These are phyloP conservation scores for Centrocercus urophasianus DNA, from an alignment of 2,113 vertebrate genomes.

Conservation along the genomic window DNA sequence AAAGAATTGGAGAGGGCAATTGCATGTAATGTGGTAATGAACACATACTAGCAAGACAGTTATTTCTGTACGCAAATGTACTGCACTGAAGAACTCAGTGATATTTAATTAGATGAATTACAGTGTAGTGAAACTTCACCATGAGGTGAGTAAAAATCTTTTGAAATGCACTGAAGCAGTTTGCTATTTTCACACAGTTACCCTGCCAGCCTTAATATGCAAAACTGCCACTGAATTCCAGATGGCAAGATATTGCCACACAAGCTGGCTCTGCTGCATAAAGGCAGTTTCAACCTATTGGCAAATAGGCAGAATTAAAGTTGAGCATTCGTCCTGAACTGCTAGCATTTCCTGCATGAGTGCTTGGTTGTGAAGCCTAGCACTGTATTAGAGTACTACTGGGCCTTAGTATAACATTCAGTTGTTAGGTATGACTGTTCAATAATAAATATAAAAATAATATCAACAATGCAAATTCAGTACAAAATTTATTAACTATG, in stretches of 20 bases:
- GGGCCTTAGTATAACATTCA: background rate
- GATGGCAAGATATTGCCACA: slow-evolving; percentile 35
- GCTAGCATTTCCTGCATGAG: slow-evolving; percentile 36
- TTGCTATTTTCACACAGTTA: slow-evolving; percentile 59
- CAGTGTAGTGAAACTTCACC: background rate
- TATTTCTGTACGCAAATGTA: background rate
- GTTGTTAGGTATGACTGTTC: background rate
- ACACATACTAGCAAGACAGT: background rate
- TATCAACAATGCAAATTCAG: background rate
- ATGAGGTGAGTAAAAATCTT: slow-evolving; percentile 36
- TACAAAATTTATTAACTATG: background rate
- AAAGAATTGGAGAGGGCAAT: background rate
- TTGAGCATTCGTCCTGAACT: slow-evolving; percentile 61
- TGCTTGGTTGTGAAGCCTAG: slow-evolving; percentile 39
- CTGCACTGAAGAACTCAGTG: background rate
- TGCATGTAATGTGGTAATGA: background rate
- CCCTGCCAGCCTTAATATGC: slow-evolving; percentile 61
- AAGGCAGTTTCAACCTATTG: slow-evolving; percentile 32
- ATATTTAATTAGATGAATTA: slow-evolving; percentile 38
- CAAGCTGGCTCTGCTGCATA: slow-evolving; percentile 29
- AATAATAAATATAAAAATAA: background rate
- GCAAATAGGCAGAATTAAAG: slow-evolving; percentile 51
- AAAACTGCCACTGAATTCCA: slow-evolving; percentile 60
- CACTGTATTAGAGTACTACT: background rate
- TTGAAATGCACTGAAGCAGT: slow-evolving; percentile 48